These are phyloP conservation scores for Syrphus vitripennis DNA, from an alignment of 2,888 invertebrate genomes.

Conservation along the genomic window DNA sequence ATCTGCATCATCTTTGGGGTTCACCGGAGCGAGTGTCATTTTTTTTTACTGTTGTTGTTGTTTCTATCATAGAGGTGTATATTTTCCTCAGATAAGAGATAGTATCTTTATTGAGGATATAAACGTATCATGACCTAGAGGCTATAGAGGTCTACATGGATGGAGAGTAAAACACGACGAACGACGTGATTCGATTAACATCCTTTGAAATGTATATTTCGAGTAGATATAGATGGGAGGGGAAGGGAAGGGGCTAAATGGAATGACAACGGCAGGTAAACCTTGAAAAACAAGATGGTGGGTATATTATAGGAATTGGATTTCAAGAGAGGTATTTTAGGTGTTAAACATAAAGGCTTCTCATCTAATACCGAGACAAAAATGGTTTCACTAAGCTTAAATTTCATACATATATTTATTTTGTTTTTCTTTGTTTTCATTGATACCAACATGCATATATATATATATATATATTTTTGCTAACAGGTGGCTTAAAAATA, in stretches of 20 bases:
- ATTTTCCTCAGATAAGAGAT: neutral
- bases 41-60: neutral
- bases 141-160: neutral
- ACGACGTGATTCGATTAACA: slow-evolving; percentile 3
- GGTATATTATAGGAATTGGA: neutral
- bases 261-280: neutral
- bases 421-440: neutral
- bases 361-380: neutral
- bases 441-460: too few relatives aligned
- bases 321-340: neutral
- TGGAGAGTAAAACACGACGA: neutral
- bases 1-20: neutral
- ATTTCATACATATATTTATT: neutral
- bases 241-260: neutral
- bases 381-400: neutral
- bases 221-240: neutral
- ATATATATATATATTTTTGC: neutral
- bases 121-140: neutral
- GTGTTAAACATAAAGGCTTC: neutral
- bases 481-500: neutral
- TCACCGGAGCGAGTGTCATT: neutral
- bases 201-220: neutral
- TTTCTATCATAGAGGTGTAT: too few relatives aligned
- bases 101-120: neutral
- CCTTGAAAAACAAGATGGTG: neutral